Conservation (phyloP, 1,140 invertebrate species). For the Pachyrhynchus sulphureomaculatus region DNA sequence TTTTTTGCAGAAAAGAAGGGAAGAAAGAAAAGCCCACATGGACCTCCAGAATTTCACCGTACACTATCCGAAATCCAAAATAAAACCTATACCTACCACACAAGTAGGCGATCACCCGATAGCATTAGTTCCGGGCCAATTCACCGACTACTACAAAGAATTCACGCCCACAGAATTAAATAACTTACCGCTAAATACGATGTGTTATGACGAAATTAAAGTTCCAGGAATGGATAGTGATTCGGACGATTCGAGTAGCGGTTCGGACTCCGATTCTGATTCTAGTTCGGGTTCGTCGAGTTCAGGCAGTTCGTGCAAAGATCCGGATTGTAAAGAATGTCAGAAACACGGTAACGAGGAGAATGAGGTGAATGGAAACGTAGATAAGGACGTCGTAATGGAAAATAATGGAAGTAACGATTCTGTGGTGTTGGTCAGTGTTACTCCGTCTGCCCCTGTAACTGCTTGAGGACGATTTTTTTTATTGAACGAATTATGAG, state of each 20-base stretch:
- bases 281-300: slow-evolving; percentile 38
- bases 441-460: not conserved
- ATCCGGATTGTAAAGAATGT: slow-evolving; percentile 58
- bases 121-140: slow-evolving; percentile 90
- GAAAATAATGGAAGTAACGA: slow-evolving; percentile 8
- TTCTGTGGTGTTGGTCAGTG: slow-evolving; percentile 20
- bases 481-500: not conserved
- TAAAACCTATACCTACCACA: slow-evolving; percentile 50
- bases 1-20: slow-evolving; percentile 53
- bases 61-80: slow-evolving; percentile 53
- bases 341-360: slow-evolving; percentile 16
- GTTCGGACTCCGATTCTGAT: slow-evolving; percentile 59
- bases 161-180: slow-evolving; percentile 68
- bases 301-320: slow-evolving; percentile 42
- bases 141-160: slow-evolving; percentile 78
- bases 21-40: slow-evolving; percentile 68
- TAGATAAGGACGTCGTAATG: slow-evolving; percentile 8
- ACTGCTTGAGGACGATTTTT: not conserved
- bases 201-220: slow-evolving; percentile 69
- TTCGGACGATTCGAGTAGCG: slow-evolving; percentile 55
- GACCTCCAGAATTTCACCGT: slow-evolving; percentile 68
- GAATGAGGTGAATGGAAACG: slow-evolving; percentile 1
- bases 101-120: slow-evolving; percentile 82
- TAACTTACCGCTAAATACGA: slow-evolving; percentile 89
- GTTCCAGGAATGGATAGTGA: slow-evolving; percentile 52